A percentile compares a stretch with the other conserved stretches of the same genome.
These are phyloP conservation scores for Micoletzkya japonica DNA, from an alignment of 2,888 invertebrate genomes.

Conservation along the genomic window DNA sequence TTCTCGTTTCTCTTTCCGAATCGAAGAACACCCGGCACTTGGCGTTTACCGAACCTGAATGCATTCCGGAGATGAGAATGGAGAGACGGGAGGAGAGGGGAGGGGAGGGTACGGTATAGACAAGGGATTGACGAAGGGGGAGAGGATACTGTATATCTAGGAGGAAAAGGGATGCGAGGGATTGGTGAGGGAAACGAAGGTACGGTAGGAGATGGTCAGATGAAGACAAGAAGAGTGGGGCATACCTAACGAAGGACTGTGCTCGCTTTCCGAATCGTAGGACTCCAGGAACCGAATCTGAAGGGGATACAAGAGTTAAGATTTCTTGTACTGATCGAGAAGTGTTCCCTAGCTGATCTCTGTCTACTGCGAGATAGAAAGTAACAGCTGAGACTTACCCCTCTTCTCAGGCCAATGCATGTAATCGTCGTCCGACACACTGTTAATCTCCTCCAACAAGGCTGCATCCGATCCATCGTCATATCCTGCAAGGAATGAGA, in stretches of 20 bases:
- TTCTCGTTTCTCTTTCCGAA: constrained; percentile 45
- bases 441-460: not conserved
- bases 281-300: constrained; percentile 54
- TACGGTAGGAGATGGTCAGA: too few relatives aligned
- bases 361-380: too few relatives aligned
- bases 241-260: constrained; percentile 34
- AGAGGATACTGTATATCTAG: too few relatives aligned
- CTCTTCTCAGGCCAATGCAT: constrained; percentile 13
- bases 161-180: too few relatives aligned
- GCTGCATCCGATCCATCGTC: constrained; percentile 5
- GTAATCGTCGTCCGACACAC: constrained; percentile 8
- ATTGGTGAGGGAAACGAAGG: too few relatives aligned
- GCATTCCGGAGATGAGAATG: not conserved
- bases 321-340: too few relatives aligned
- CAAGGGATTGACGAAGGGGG: too few relatives aligned
- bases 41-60: constrained; percentile 29
- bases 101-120: not conserved
- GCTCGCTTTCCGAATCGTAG: constrained; percentile 59
- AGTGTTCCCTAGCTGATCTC: too few relatives aligned
- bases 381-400: not conserved
- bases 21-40: constrained; percentile 49
- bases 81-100: not conserved
- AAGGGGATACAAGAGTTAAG: not conserved
- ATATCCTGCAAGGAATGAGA: not conserved
- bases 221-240: too few relatives aligned